Evolutionary conservation across 2,797 vertebrate genomes (phyloP).

Genomic region (Falco biarmicus): DNA sequence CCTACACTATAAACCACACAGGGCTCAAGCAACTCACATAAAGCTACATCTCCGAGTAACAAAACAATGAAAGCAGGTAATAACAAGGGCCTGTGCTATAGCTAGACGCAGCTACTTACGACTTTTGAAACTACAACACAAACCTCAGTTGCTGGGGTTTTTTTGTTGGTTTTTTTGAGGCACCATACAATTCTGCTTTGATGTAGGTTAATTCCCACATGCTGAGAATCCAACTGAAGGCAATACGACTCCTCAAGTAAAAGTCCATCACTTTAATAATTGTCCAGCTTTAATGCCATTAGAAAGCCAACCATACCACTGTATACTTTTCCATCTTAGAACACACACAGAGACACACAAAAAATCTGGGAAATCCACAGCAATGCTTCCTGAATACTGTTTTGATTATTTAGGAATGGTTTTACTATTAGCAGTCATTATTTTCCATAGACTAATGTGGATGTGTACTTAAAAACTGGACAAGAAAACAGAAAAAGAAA

Average conservation of each 20-base stretch:
- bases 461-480: not conserved
- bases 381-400: not conserved
- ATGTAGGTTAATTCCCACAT: not conserved
- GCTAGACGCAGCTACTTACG: not conserved
- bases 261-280: not conserved
- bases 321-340: not conserved
- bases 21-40: not conserved
- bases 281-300: not conserved
- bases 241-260: not conserved
- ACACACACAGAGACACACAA: not conserved
- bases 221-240: not conserved
- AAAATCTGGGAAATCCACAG: not conserved
- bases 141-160: not conserved
- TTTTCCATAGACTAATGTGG: not conserved
- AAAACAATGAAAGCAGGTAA: not conserved
- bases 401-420: not conserved
- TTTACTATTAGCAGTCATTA: not conserved
- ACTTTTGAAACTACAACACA: not conserved
- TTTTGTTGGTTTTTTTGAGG: not conserved
- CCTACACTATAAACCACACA: not conserved
- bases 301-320: not conserved
- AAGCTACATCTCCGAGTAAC: not conserved
- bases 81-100: not conserved
- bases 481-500: not conserved
- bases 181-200: not conserved